Base-by-base conservation (phyloP, 1,140 invertebrate genomes). In the Drosophila miranda region DNA sequence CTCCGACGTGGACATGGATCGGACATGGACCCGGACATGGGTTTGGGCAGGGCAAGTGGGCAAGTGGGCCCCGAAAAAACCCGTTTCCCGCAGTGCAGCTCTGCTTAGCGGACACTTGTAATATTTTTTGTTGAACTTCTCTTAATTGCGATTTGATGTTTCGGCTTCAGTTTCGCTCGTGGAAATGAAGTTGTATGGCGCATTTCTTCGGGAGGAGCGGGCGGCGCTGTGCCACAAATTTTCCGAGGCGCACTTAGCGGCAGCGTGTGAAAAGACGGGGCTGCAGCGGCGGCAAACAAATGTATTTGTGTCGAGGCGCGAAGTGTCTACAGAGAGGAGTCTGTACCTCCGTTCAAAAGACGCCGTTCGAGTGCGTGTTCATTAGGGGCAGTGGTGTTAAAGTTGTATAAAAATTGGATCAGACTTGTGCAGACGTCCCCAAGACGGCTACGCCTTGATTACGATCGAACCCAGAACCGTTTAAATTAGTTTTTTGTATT, bases 121-220 rank as follows among this genome's bases (percentile, higher is more conserved):
- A 86, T 86, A 78, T 82, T 87, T 83, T 75, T 62, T 57, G 44
- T 68, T 68, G 69, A 75, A 68, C 70, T 80, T 74, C 64, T 86
- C 82, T 76, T 86, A 86, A 86, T 86, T 86, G 82, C 82, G 78
- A 86, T 86, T 87, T 82, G 78, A 87, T 86, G 82, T 87, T 84
- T 84, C 74, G 55, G 64, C 75, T 55, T 75, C 71, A 54, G 75
- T 64, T 80, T 70, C 34, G 34, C 68, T 82, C 62, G 19, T 30
- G 60, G 61, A 75, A 87, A 86, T 86, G 58, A 78, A 86, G 82
- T 71, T 75, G 82, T 86, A 67, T 51, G 51, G 34, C 63, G 54
- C 26, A 56, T 74, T 58, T 59, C 50, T 13, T 11, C 2, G n/a
- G 13, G 21, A 48, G 30, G 19, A 26, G 23, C 23, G 30, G 26